phyloP scores from a whole-genome alignment of 2,888 invertebrate genomes.

The Eilema depressum region DNA sequence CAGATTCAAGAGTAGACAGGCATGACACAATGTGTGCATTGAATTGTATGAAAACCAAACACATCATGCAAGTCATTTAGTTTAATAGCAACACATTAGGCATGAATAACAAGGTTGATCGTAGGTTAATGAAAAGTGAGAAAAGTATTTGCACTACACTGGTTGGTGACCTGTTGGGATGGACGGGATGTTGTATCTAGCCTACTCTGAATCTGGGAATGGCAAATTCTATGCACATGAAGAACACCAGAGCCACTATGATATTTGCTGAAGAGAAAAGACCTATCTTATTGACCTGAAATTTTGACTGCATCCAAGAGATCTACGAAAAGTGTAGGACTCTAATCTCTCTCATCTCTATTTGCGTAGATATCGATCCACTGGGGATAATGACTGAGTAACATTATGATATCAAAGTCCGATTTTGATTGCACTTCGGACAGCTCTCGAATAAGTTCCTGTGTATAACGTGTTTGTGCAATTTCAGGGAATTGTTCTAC shows the following conservation, averaged over 20 bases:
- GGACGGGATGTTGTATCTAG: neutral
- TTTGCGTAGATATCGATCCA: conserved; percentile 73
- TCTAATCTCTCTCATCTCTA: neutral
- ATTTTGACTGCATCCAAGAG: neutral
- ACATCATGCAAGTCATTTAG: no score
- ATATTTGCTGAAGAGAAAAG: neutral
- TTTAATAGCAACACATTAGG: no score
- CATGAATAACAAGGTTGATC: no score
- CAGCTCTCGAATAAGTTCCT: conserved; percentile 57
- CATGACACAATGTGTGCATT: neutral
- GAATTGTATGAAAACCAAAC: neutral
- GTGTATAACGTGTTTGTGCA: conserved; percentile 54
- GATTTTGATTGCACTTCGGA: conserved; percentile 55
- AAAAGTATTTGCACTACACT: neutral
- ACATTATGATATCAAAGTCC: conserved; percentile 69
- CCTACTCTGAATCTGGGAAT: neutral
- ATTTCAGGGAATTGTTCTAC: conserved; percentile 51
- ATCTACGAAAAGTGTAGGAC: neutral
- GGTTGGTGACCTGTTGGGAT: neutral
- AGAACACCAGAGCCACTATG: neutral
- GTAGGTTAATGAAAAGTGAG: neutral
- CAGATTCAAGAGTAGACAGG: neutral
- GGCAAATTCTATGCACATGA: neutral
- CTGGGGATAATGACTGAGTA: conserved; percentile 75
- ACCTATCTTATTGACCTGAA: neutral